Evolutionary conservation across 2,113 vertebrate genomes (phyloP).

Genomic region (Cyprinodon tularosa): DNA sequence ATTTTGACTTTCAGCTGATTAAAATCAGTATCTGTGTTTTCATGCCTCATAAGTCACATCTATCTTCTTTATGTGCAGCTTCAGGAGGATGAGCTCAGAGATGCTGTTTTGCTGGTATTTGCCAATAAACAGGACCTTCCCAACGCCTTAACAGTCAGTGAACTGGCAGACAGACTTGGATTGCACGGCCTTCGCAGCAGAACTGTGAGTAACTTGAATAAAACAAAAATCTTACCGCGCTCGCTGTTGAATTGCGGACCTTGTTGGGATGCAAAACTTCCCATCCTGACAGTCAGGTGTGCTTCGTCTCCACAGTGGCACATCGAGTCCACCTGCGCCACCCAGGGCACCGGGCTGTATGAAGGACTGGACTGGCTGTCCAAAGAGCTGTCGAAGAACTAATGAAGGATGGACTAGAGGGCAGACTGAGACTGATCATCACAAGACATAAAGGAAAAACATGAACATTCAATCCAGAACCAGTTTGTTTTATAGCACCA

Average conservation of each 20-base stretch:
- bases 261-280: not conserved
- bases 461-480: constrained; percentile 55
- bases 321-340: constrained; percentile 89
- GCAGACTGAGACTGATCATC: constrained; percentile 29
- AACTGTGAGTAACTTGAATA: constrained; percentile 77
- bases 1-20: not conserved
- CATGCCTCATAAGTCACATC: not conserved
- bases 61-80: constrained; percentile 71
- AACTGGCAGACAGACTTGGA: constrained; percentile 89
- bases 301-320: constrained; percentile 83
- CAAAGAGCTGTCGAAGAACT: constrained; percentile 85
- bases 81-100: constrained; percentile 88
- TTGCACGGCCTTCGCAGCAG: constrained; percentile 83
- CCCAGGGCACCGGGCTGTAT: constrained; percentile 88
- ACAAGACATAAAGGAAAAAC: constrained; percentile 36
- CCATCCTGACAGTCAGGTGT: not conserved
- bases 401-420: constrained; percentile 26
- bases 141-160: constrained; percentile 88
- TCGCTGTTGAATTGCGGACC: not conserved
- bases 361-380: constrained; percentile 95
- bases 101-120: constrained; percentile 89
- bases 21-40: not conserved
- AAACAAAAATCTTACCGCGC: not conserved
- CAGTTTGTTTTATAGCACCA: constrained; percentile 46
- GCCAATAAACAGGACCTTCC: constrained; percentile 97